These are phyloP conservation scores for Branchellion lobata DNA, from an alignment of 2,888 invertebrate species.

Conservation along the genomic window DNA sequence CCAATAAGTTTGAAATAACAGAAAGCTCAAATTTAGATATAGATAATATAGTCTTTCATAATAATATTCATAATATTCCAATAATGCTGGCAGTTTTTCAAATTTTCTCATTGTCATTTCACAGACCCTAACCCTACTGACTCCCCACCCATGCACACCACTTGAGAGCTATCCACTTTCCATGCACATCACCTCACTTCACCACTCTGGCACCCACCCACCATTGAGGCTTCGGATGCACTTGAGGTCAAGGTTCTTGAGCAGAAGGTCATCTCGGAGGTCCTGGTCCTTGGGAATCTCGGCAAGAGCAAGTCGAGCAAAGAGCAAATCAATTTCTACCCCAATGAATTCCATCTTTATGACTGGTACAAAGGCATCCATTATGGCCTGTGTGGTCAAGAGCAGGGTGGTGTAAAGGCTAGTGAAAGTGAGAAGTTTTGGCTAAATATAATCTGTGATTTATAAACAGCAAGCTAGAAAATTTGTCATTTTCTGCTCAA, in stretches of 20 bases:
- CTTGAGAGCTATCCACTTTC: too few relatives aligned
- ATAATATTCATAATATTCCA: too few relatives aligned
- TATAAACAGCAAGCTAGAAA: background rate
- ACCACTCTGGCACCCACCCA: constrained; percentile 77
- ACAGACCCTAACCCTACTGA: too few relatives aligned
- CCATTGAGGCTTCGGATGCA: constrained; percentile 93
- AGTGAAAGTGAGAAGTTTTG: background rate
- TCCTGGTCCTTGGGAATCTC: constrained; percentile 88
- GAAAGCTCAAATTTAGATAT: too few relatives aligned
- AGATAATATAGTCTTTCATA: too few relatives aligned
- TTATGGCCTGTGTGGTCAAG: constrained; percentile 73
- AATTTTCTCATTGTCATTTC: too few relatives aligned
- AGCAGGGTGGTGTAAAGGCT: too few relatives aligned
- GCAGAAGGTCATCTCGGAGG: constrained; percentile 75
- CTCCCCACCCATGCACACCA: too few relatives aligned
- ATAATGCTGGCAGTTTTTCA: too few relatives aligned
- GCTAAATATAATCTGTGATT: background rate
- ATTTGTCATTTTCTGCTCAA: background rate
- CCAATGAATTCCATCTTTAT: constrained; percentile 98
- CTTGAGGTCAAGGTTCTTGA: constrained; percentile 91
- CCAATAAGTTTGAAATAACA: too few relatives aligned
- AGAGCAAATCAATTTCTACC: constrained; percentile 94
- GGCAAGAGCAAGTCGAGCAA: constrained; percentile 89
- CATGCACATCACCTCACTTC: too few relatives aligned
- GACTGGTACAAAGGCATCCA: constrained; percentile 97